Evolutionary conservation across 2,888 invertebrate genomes (phyloP).

Genomic region (Iselma pallidipennis): DNA sequence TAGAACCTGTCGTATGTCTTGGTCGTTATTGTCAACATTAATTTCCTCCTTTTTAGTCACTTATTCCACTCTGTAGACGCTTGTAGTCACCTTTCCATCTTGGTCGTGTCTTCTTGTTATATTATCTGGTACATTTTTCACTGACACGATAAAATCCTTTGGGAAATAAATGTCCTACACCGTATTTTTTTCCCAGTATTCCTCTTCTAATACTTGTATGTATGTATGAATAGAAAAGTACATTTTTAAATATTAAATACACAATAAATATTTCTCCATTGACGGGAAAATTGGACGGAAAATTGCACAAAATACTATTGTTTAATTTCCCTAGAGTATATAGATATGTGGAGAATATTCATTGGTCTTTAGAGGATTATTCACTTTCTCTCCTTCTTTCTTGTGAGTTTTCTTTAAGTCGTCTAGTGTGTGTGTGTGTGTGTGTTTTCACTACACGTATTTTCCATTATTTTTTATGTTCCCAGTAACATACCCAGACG

Average conservation of each 20-base stretch:
- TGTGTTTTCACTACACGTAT: not conserved
- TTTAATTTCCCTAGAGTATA: not conserved
- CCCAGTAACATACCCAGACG: not conserved
- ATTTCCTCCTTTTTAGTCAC: too few relatives aligned
- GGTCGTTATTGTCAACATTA: too few relatives aligned
- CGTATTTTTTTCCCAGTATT: not conserved
- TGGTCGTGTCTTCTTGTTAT: not conserved
- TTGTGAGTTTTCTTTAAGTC: too few relatives aligned
- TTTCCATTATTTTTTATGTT: not conserved
- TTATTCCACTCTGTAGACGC: not conserved
- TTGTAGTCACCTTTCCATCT: not conserved
- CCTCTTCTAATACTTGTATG: not conserved
- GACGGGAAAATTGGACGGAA: too few relatives aligned
- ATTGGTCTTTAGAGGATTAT: not conserved
- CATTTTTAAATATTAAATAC: not conserved
- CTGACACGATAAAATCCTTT: not conserved
- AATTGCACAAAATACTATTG: not conserved
- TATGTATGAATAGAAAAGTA: too few relatives aligned
- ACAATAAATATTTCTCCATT: too few relatives aligned
- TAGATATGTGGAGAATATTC: not conserved
- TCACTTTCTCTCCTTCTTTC: not conserved
- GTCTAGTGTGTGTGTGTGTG: too few relatives aligned
- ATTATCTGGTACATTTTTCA: slow-evolving; percentile 1
- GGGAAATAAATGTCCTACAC: not conserved
- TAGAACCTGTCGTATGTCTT: too few relatives aligned